Conservation (phyloP, 2,113 vertebrate genomes). For the Pelobates fuscus region DNA sequence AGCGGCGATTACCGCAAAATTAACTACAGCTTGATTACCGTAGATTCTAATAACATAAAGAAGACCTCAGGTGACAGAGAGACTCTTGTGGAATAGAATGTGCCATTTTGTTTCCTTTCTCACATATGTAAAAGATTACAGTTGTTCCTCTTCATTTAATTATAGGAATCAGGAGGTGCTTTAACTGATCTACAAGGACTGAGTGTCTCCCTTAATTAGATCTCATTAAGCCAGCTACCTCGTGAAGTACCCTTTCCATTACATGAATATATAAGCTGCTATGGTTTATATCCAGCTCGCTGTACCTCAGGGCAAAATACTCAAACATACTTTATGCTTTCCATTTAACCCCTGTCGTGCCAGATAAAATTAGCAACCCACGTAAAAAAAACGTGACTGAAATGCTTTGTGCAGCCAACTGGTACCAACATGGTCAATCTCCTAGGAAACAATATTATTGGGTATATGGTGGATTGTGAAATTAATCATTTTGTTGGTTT, state of each 20-base stretch:
- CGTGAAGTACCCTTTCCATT: conserved; percentile 18
- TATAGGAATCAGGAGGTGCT: neutral
- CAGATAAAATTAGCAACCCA: neutral
- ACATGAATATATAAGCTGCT: neutral
- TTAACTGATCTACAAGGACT: neutral
- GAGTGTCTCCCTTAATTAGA: conserved; percentile 1
- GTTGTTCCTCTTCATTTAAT: neutral
- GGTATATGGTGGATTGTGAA: no score
- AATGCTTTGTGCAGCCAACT: neutral
- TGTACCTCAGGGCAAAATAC: no score
- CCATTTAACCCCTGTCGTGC: neutral
- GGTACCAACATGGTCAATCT: no score
- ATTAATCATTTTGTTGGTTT: no score
- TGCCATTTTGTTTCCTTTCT: no score
- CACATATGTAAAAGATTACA: neutral
- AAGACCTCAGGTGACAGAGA: no score
- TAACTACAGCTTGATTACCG: no score
- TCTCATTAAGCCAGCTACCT: conserved; percentile 24
- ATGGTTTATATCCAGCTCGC: neutral
- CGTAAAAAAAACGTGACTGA: neutral
- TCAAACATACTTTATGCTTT: no score
- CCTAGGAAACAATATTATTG: no score
- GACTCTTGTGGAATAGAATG: no score
- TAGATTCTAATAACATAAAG: no score
- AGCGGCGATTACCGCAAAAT: no score